Evolutionary conservation across 2,888 invertebrate species (phyloP).

Genomic region (Morpho helenor): DNA sequence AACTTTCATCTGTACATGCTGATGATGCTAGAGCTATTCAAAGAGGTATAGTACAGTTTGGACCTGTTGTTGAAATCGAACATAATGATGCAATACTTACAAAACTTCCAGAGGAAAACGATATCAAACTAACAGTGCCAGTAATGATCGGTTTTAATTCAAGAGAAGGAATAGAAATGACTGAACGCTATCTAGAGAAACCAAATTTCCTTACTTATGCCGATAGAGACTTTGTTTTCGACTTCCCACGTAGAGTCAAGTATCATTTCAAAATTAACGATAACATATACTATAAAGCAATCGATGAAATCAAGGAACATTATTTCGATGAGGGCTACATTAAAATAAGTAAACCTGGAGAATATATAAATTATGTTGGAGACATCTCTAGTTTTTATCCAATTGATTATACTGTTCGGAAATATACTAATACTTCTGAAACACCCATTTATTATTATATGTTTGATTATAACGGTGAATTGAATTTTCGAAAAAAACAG

Average conservation of each 20-base stretch:
- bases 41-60: constrained; percentile 50
- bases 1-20: constrained; percentile 49
- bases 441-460: constrained; percentile 66
- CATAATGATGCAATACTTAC: constrained; percentile 62
- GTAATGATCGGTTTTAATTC: constrained; percentile 76
- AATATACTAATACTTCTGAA: constrained; percentile 57
- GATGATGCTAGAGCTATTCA: constrained; percentile 60
- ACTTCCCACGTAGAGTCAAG: constrained; percentile 55
- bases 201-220: constrained; percentile 63
- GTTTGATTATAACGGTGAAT: constrained; percentile 71
- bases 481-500: constrained; percentile 58
- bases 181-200: constrained; percentile 47
- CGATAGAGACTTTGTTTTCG: constrained; percentile 63
- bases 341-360: constrained; percentile 60
- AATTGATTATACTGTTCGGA: constrained; percentile 60
- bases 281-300: constrained; percentile 44
- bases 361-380: constrained; percentile 62
- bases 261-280: constrained; percentile 56
- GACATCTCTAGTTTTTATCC: constrained; percentile 59
- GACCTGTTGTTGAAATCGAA: constrained; percentile 61
- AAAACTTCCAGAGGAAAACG: constrained; percentile 52
- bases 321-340: constrained; percentile 69
- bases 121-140: constrained; percentile 57
- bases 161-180: constrained; percentile 58
- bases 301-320: constrained; percentile 59